A percentile compares a stretch with the other conserved stretches of the same genome.
These are phyloP conservation scores for Drosophila ambigua DNA, from an alignment of 1,140 invertebrate species.

Conservation along the genomic window DNA sequence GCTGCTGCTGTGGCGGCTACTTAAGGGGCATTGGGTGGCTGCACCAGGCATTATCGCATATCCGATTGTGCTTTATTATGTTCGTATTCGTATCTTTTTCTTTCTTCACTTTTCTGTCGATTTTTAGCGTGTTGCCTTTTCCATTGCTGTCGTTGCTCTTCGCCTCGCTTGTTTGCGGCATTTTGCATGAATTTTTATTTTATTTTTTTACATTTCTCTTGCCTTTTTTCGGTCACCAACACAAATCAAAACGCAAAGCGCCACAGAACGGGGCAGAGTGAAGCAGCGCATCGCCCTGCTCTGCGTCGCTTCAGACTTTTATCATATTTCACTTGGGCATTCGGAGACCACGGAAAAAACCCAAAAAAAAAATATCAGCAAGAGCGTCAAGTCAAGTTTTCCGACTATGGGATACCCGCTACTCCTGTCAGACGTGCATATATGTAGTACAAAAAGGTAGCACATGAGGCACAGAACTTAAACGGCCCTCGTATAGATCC, in stretches of 20 bases:
- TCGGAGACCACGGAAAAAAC: conserved; percentile 40
- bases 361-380: conserved; percentile 3
- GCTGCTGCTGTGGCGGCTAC: conserved; percentile 1
- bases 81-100: conserved; percentile 25
- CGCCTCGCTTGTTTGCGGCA: conserved; percentile 62
- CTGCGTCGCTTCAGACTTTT: conserved; percentile 55
- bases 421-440: too few species aligned
- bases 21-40: conserved; percentile 17
- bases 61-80: conserved; percentile 62
- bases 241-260: conserved; percentile 79
- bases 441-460: too few species aligned
- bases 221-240: conserved; percentile 62
- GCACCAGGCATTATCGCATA: conserved; percentile 49
- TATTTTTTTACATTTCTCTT: conserved; percentile 1
- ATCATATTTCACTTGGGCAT: conserved; percentile 78
- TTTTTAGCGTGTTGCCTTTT: conserved; percentile 38
- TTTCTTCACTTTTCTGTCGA: conserved; percentile 31
- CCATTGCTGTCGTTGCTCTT: conserved; percentile 25
- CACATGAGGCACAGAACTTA: too few species aligned
- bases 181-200: conserved; percentile 37
- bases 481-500: too few species aligned
- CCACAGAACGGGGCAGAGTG: conserved; percentile 5
- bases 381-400: not conserved
- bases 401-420: too few species aligned
- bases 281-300: not conserved